These are phyloP conservation scores for Malacoraja senta DNA, from an alignment of 2,797 vertebrate species.

Conservation along the genomic window DNA sequence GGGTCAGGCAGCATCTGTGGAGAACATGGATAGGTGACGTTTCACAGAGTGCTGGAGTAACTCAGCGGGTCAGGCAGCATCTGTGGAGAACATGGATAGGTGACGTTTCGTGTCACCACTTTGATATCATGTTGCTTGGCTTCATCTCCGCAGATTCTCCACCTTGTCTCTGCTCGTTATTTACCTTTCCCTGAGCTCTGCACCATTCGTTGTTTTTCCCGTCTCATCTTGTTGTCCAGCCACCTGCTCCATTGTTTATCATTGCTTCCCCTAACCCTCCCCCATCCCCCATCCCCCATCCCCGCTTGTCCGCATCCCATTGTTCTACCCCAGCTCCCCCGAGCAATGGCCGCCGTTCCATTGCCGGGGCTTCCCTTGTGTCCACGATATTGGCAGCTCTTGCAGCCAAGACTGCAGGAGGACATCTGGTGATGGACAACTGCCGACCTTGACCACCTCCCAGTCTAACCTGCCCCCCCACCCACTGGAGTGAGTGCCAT, in stretches of 20 bases:
- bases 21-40: no score
- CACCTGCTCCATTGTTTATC: constrained; percentile 19
- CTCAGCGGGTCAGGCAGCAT: no score
- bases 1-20: no score
- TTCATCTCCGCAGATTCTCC: background rate
- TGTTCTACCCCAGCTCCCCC: background rate
- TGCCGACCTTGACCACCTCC: no score
- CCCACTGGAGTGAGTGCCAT: background rate
- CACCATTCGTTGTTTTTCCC: background rate
- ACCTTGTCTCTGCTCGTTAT: background rate
- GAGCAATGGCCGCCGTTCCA: background rate
- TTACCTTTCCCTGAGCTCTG: background rate
- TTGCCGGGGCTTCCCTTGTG: background rate
- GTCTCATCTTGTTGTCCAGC: background rate
- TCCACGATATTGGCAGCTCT: background rate
- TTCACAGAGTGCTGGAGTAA: no score
- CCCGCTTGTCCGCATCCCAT: background rate
- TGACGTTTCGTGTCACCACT: no score
- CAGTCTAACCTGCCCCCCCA: background rate
- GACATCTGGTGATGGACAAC: background rate
- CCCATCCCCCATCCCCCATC: background rate
- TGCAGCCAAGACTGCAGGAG: background rate
- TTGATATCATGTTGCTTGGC: background rate
- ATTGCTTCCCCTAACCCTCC: background rate
- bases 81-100: no score